Base-by-base conservation (phyloP, 2,888 invertebrate species). In the Epiblema foenella region DNA sequence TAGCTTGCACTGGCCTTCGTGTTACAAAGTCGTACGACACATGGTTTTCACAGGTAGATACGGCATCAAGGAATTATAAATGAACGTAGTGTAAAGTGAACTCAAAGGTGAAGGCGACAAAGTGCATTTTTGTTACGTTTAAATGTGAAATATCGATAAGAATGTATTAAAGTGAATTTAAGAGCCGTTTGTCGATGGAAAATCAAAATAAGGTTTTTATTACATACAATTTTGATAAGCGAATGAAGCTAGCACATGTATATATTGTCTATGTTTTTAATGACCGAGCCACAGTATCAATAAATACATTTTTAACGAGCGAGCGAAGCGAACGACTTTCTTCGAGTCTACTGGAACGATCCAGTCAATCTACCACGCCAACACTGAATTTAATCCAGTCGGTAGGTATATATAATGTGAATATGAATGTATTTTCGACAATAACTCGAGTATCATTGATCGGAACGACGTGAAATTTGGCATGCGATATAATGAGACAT, bases 161-260 rank as follows among this genome's bases (percentile, higher is more conserved):
- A 54, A 11, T 59, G 20, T 65, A 65, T 65, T 29, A 46, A 57
- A 52, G 33, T 18, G 18, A 63, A 52, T 52, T 63, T 37, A 20
- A 51, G 46, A 60, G 60, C 46, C 33, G n/a, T 63, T 54, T 15
- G 56, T 56, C 15, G 29, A 56, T 56, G 15, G 15, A 52, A 20
- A 18, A 29, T 29, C 54, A 8, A 52, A 52, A 52, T 52, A 52
- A 52, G 52, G 20, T 20, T 52, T 52, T 52, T 18, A 20, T 52
- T 18, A 7, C 8, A 9, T 24, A 56, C 29, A 29, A 24, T 15
- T 29, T 15, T 29, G 29, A 56, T 56, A 52, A 52, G 52, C 20
- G 20, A 24, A 52, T 52, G 20, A 12, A 24, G 11, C 46, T 46
- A 46, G 46, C 46, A 46, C n/a, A 46, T 46, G 42, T 0, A 46